These are phyloP conservation scores for Enteromius thamalakanensis DNA, from an alignment of 2,797 vertebrate species.

Conservation along the genomic window DNA sequence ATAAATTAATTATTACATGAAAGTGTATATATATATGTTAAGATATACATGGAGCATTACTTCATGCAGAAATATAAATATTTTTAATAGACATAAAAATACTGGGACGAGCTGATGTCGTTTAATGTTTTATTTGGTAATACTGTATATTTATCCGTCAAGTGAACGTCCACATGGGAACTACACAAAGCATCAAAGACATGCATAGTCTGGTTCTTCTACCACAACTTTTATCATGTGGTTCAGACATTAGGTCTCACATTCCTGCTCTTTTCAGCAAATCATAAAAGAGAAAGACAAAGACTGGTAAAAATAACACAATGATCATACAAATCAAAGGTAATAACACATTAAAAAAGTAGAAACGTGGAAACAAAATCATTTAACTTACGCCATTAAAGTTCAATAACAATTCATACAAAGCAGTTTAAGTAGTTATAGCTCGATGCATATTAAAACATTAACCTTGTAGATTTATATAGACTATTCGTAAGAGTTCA, in stretches of 20 bases:
- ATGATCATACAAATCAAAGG: conserved; percentile 56
- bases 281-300: conserved; percentile 64
- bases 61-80: background rate
- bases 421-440: conserved; percentile 64
- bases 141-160: conserved; percentile 89
- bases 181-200: conserved; percentile 88
- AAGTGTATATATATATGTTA: background rate
- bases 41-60: background rate
- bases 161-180: conserved; percentile 77
- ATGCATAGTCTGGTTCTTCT: conserved; percentile 83
- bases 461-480: conserved; percentile 49
- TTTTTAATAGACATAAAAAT: background rate
- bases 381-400: conserved; percentile 81
- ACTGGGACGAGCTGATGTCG: conserved; percentile 12
- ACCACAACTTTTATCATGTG: conserved; percentile 71
- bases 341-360: conserved; percentile 60
- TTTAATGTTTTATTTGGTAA: conserved; percentile 83
- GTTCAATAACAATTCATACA: conserved; percentile 72
- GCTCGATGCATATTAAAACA: conserved; percentile 75
- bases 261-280: conserved; percentile 71
- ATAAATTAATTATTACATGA: background rate
- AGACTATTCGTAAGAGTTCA: conserved; percentile 51
- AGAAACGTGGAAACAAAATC: conserved; percentile 61
- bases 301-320: conserved; percentile 61
- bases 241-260: conserved; percentile 74